A percentile compares a stretch with the other conserved stretches of the same genome.
Evolutionary conservation across 2,113 vertebrate genomes (phyloP).

Genomic region (Excalfactoria chinensis): DNA sequence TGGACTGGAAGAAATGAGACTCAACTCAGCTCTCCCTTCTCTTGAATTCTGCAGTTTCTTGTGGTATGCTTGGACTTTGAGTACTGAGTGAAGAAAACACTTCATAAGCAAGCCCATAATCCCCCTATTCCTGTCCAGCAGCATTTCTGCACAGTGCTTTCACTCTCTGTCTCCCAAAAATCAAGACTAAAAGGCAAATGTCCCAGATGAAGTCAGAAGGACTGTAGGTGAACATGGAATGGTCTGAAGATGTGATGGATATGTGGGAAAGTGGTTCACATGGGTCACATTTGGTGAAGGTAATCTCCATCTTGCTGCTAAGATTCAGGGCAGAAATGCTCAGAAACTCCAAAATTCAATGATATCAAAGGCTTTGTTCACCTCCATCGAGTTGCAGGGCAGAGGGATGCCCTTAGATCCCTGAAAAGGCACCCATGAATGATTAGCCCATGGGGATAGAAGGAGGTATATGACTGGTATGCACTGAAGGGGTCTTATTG

Average conservation of each 20-base stretch:
- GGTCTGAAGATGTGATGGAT: not conserved
- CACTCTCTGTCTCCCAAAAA: not conserved
- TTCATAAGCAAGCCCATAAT: not conserved
- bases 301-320: not conserved
- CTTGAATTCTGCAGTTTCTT: not conserved
- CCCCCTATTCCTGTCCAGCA: not conserved
- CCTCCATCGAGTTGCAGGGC: not conserved
- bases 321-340: not conserved
- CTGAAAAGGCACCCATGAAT: not conserved
- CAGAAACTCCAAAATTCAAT: not conserved
- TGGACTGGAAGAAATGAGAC: not conserved
- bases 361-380: not conserved
- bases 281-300: not conserved
- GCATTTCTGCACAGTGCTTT: not conserved
- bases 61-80: not conserved
- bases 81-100: not conserved
- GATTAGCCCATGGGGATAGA: not conserved
- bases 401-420: not conserved
- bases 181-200: not conserved
- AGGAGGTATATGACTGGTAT: not conserved
- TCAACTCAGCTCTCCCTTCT: not conserved
- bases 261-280: not conserved
- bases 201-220: not conserved
- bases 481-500: not conserved
- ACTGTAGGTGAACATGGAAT: not conserved